Percentiles rank a stretch among this genome's conserved stretches.
phyloP scores from a whole-genome alignment of 2,797 vertebrate species.

The Glossophaga mutica region DNA sequence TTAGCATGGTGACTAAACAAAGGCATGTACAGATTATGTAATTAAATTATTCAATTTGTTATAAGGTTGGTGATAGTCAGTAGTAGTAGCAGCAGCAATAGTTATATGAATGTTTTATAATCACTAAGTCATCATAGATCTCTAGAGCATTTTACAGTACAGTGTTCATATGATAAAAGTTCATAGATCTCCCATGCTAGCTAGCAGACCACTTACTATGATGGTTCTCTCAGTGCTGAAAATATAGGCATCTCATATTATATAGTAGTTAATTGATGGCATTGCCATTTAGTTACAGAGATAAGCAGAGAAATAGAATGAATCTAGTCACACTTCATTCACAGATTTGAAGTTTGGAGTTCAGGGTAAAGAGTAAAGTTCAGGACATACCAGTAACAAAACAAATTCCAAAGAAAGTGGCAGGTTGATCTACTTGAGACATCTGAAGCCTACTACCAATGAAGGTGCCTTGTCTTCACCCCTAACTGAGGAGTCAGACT shows the following conservation, averaged over 20 bases:
- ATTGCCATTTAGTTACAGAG: not conserved
- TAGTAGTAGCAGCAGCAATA: not conserved
- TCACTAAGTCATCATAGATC: not conserved
- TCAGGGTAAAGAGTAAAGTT: not conserved
- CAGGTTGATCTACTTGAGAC: not conserved
- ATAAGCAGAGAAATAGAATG: not conserved
- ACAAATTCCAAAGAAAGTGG: not conserved
- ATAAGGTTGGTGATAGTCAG: not conserved
- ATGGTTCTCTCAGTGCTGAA: not conserved
- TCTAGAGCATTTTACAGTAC: not conserved
- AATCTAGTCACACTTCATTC: not conserved
- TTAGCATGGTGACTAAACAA: not conserved
- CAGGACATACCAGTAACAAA: not conserved
- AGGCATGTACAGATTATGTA: not conserved
- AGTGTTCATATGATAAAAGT: not conserved
- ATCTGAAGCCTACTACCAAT: not conserved
- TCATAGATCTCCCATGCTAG: not conserved
- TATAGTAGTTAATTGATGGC: not conserved
- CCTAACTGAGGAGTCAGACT: not conserved
- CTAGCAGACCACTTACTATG: not conserved
- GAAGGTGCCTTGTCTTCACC: not conserved
- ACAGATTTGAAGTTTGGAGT: not conserved
- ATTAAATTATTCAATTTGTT: not conserved
- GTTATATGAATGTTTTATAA: not conserved
- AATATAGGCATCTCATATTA: not conserved